A percentile compares a stretch with the other conserved stretches of the same genome.
Evolutionary conservation across 2,113 vertebrate species (phyloP).

Genomic region (Myocastor coypus): DNA sequence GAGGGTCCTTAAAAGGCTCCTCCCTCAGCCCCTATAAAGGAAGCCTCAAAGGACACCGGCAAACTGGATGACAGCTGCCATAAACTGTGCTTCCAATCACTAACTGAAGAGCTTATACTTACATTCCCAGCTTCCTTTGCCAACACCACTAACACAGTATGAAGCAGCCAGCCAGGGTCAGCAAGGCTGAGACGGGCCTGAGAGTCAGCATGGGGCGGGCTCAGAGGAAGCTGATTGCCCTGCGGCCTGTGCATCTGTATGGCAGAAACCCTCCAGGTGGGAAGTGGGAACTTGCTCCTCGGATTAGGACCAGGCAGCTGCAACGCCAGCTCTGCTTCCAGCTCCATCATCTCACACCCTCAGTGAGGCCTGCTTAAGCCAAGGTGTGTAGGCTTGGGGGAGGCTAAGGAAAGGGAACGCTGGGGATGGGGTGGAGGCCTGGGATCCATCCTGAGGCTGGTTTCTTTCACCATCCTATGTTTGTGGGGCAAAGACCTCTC

Average conservation of each 20-base stretch:
- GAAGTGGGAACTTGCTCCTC: not conserved
- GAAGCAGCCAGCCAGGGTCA: not conserved
- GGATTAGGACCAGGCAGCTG: not conserved
- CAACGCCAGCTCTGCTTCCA: not conserved
- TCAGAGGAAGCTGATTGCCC: not conserved
- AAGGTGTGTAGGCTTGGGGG: not conserved
- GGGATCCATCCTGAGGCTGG: not conserved
- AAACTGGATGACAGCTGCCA: not conserved
- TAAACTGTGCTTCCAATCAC: not conserved
- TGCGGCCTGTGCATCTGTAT: not conserved
- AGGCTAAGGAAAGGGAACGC: fast-evolving
- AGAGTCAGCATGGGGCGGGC: not conserved
- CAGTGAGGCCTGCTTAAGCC: not conserved
- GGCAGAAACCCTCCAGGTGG: not conserved
- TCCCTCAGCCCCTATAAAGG: not conserved
- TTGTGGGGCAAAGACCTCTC: not conserved
- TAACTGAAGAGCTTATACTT: not conserved
- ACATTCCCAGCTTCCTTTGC: not conserved
- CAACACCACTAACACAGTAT: not conserved
- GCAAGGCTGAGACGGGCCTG: not conserved
- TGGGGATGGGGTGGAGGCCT: no score
- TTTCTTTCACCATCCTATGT: not conserved
- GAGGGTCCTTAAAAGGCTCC: not conserved
- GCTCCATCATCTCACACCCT: not conserved
- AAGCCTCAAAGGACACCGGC: not conserved